Evolutionary conservation across 2,113 vertebrate genomes (phyloP), one percentile per base, ranked within the genome.

Genomic region (Penelope pileata): DNA sequence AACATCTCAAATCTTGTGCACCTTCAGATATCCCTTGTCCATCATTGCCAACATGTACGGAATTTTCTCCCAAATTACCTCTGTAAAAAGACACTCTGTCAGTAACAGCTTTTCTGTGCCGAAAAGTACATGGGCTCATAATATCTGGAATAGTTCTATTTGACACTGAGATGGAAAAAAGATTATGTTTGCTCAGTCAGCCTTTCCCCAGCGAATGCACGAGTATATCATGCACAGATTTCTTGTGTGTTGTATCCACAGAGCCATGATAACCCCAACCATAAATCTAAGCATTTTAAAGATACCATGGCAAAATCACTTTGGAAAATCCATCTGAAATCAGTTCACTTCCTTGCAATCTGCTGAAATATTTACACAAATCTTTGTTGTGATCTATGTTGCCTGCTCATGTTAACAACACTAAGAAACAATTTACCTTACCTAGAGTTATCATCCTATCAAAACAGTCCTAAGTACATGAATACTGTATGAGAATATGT

Each of bases 231-330:
- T 3, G 3, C 42, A 58, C 23, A 3, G 79, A 38, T 77, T 91
- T 50, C 68, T 74, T 6, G 7, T 34, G 34, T 54, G 40, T 45
- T 81, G 42, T 54, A 78, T 77, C 68, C 51, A 78, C 23, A 56
- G 68, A 74, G 74, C 74, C 34, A 74, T 24, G 83, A 59, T 29
- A 83, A 74, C 32, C 16, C 56, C 21, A n/a, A 50, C 23, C 75
- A 91, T 67, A 84, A 73, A 89, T 45, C 43, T 75, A 84, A 94
- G 74, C 45, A 91, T 89, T 79, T 91, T 62, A 94, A 89, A 84
- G 81, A 53, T 59, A 79, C 38, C 2, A 3, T 4, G 40, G 58
- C 48, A 91, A 67, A 78, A 89, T 43, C 43, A 66, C 53, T 73
- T 86, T 38, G 24, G 48, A 81, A 95, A 88, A 90, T 16, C 73